Conservation (phyloP, 2,113 vertebrate genomes). For the Melanostigma gelatinosum region DNA sequence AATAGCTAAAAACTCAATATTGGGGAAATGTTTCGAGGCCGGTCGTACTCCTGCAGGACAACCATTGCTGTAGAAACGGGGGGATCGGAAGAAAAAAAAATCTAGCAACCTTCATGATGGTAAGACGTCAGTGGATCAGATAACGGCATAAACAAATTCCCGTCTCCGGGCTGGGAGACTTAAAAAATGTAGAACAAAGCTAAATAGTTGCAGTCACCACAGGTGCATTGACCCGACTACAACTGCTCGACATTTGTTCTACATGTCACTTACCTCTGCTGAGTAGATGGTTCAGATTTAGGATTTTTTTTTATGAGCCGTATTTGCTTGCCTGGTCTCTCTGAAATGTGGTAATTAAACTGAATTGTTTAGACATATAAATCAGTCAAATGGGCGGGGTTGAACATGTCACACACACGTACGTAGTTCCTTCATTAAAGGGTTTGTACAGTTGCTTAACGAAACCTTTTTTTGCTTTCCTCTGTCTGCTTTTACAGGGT, state of each 20-base stretch:
- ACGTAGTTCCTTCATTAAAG: not conserved
- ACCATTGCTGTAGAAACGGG: not conserved
- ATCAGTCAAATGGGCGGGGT: not conserved
- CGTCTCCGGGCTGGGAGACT: not conserved
- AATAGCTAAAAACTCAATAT: not conserved
- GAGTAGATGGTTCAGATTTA: not conserved
- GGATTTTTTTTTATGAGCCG: not conserved
- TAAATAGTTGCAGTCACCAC: not conserved
- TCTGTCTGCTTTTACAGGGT: conserved; percentile 81
- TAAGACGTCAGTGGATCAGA: not conserved
- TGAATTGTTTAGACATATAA: not conserved
- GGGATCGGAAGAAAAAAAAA: not conserved
- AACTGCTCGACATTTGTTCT: not conserved
- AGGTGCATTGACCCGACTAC: not conserved
- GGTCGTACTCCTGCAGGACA: not conserved
- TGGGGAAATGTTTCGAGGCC: not conserved
- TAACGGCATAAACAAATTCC: not conserved
- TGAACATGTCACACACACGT: not conserved
- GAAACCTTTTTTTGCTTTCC: not conserved
- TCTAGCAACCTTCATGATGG: not conserved
- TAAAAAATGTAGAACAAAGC: not conserved
- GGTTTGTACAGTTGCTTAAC: conserved; percentile 10
- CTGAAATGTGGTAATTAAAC: not conserved
- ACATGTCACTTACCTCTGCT: not conserved
- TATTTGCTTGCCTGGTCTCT: not conserved